phyloP scores from a whole-genome alignment of 2,113 vertebrate genomes.

The Rhodinocichla rosea region DNA sequence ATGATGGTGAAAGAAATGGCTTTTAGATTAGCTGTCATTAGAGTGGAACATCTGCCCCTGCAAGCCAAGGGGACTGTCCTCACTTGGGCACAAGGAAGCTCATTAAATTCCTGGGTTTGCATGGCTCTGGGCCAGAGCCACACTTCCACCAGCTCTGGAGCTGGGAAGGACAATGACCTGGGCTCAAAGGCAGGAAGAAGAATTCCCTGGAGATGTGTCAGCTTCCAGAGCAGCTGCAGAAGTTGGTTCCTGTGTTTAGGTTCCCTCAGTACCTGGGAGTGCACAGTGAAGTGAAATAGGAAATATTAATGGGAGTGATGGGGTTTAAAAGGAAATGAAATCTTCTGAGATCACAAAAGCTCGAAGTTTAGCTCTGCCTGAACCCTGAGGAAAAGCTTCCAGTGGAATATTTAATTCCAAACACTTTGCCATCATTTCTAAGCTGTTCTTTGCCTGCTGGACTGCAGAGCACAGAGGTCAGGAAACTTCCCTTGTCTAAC shows the following conservation, averaged over 20 bases:
- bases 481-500: neutral
- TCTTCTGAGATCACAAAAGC: neutral
- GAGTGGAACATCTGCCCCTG: conserved; percentile 46
- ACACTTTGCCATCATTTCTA: neutral
- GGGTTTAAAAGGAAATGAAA: neutral
- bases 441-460: neutral
- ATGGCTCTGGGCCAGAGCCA: neutral
- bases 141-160: neutral
- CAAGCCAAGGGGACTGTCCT: conserved; percentile 1
- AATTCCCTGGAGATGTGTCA: neutral
- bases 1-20: conserved; percentile 16
- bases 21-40: conserved; percentile 61
- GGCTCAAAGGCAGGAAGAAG: neutral
- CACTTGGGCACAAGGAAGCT: neutral
- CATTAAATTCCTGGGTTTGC: neutral
- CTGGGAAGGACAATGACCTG: neutral
- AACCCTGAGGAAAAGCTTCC: neutral
- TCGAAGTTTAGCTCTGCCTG: neutral
- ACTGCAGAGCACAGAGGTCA: neutral
- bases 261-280: neutral
- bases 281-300: neutral
- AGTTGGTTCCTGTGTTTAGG: neutral
- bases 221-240: neutral
- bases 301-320: neutral
- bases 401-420: neutral